Evolutionary conservation across 2,888 invertebrate genomes (phyloP).

Genomic region (Pammene aurita): DNA sequence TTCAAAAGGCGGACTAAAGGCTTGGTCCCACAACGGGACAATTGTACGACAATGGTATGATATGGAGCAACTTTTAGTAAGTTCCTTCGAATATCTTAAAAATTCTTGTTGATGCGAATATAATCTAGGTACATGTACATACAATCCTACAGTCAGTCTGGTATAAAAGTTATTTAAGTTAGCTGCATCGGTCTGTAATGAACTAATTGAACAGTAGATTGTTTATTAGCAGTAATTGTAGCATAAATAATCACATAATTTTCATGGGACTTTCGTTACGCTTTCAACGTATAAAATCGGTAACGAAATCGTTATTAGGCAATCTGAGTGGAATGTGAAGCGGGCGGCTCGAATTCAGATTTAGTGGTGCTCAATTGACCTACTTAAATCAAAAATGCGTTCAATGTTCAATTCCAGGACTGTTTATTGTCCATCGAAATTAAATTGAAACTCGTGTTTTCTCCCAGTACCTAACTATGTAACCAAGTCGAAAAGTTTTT

Average conservation of each 20-base stretch:
- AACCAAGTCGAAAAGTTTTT: slow-evolving; percentile 47
- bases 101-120: no score
- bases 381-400: slow-evolving; percentile 53
- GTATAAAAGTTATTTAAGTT: no score
- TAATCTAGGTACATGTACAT: no score
- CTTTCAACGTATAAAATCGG: slow-evolving; percentile 20
- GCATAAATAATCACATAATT: slow-evolving; percentile 6
- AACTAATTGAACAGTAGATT: not conserved
- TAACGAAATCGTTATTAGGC: slow-evolving; percentile 42
- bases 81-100: no score
- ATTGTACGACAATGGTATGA: no score
- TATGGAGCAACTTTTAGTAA: no score
- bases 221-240: not conserved
- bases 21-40: no score
- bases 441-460: slow-evolving; percentile 51
- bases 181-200: no score
- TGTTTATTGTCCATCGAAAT: slow-evolving; percentile 54
- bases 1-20: no score
- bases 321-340: slow-evolving; percentile 43
- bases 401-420: slow-evolving; percentile 48
- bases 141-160: no score
- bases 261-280: slow-evolving; percentile 18
- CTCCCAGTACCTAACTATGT: slow-evolving; percentile 37
- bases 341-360: slow-evolving; percentile 57
- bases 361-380: slow-evolving; percentile 56